Evolutionary conservation across 2,888 invertebrate genomes (phyloP).

Genomic region (Sarcophaga rosellei): DNA sequence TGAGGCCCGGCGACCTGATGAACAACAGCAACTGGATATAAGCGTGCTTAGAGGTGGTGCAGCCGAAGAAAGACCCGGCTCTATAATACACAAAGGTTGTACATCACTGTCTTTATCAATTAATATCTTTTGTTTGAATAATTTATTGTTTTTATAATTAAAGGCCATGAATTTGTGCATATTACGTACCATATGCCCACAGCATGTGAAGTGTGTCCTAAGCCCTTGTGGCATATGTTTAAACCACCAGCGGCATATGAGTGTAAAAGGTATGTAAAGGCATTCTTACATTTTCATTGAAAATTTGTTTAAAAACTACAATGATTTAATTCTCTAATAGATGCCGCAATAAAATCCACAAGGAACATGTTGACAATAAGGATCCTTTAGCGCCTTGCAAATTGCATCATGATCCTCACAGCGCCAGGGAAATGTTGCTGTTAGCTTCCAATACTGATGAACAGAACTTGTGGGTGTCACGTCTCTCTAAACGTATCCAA

Average conservation of each 20-base stretch:
- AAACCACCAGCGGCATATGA: constrained; percentile 98
- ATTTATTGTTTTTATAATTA: not conserved
- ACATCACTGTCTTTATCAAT: not conserved
- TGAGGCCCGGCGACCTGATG: constrained; percentile 91
- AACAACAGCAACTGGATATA: constrained; percentile 84
- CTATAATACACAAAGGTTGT: constrained; percentile 80
- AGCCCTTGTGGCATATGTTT: constrained; percentile 98
- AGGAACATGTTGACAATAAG: constrained; percentile 93
- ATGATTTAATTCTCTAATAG: constrained; percentile 82
- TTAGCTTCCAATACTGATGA: constrained; percentile 92
- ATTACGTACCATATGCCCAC: constrained; percentile 99
- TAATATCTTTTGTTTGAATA: not conserved
- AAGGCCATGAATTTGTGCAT: constrained; percentile 95
- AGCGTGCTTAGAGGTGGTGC: constrained; percentile 82
- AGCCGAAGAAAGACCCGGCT: constrained; percentile 80
- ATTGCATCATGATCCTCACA: constrained; percentile 95
- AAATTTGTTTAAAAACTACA: not conserved
- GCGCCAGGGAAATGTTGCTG: constrained; percentile 95
- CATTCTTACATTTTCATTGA: not conserved
- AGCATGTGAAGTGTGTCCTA: constrained; percentile 98
- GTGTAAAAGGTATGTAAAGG: constrained; percentile 87
- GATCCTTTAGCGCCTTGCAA: constrained; percentile 97
- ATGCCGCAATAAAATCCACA: constrained; percentile 98
- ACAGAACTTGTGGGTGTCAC: constrained; percentile 95
- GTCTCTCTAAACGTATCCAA: constrained; percentile 95